Percentiles rank a stretch among this genome's conserved stretches.
These are phyloP conservation scores for Spisula subtruncata DNA, from an alignment of 2,888 invertebrate genomes.

Conservation along the genomic window DNA sequence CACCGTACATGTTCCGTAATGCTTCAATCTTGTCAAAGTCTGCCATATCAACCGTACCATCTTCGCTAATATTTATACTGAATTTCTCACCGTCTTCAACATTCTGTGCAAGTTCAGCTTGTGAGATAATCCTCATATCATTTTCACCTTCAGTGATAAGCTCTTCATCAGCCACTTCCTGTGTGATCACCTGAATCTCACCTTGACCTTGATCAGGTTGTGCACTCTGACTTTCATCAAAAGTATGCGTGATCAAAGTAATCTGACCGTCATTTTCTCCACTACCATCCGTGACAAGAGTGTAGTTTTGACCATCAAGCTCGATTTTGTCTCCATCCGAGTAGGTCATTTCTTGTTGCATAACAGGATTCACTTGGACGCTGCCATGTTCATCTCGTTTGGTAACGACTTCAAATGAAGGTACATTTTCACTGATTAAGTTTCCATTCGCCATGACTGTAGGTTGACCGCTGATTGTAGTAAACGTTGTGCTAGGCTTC, in stretches of 20 bases:
- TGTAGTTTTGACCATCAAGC: constrained; percentile 65
- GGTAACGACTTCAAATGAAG: constrained; percentile 57
- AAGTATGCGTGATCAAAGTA: constrained; percentile 58
- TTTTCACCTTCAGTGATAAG: constrained; percentile 17
- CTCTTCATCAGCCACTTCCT: constrained; percentile 32
- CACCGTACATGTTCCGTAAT: constrained; percentile 65
- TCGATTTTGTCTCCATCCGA: constrained; percentile 37
- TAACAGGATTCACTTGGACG: constrained; percentile 55
- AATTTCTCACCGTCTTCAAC: constrained; percentile 54
- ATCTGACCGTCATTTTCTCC: constrained; percentile 53
- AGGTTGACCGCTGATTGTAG: constrained; percentile 19
- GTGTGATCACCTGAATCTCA: constrained; percentile 43
- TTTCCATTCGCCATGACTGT: not conserved
- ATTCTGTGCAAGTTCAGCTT: constrained; percentile 29
- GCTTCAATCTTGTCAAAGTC: constrained; percentile 72
- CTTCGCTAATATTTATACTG: constrained; percentile 71
- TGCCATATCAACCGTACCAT: constrained; percentile 66
- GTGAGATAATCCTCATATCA: constrained; percentile 46
- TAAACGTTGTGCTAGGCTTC: constrained; percentile 34
- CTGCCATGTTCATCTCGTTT: constrained; percentile 51
- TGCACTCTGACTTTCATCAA: constrained; percentile 48
- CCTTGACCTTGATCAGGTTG: constrained; percentile 37
- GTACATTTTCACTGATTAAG: not conserved
- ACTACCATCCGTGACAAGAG: constrained; percentile 54
- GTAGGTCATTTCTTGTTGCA: constrained; percentile 12